phyloP scores from a whole-genome alignment of 2,888 invertebrate genomes.

The Drosophila lacicola region DNA sequence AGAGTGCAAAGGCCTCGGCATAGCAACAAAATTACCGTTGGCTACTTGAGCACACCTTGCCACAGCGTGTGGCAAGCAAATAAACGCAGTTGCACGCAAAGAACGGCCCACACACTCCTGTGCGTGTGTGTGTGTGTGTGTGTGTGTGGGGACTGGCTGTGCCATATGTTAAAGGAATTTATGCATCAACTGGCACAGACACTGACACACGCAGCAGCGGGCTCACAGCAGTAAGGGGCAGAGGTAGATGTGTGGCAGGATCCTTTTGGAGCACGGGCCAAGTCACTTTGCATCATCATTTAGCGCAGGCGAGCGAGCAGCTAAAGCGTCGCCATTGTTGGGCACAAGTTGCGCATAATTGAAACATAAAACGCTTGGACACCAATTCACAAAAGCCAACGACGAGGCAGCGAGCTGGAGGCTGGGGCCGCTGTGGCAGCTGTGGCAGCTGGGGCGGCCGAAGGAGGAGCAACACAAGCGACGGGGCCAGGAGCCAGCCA shows the following conservation, averaged over 20 bases:
- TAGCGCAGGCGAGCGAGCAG: constrained; percentile 59
- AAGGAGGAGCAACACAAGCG: neutral
- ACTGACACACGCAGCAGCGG: constrained; percentile 22
- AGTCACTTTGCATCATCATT: constrained; percentile 78
- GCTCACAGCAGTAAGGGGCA: neutral
- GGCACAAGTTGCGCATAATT: constrained; percentile 80
- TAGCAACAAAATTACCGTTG: constrained; percentile 51
- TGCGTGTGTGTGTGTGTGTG: constrained; percentile 25
- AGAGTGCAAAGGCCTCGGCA: constrained; percentile 60
- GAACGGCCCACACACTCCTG: constrained; percentile 1
- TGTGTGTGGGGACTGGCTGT: constrained; percentile 1
- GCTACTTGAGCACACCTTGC: constrained; percentile 60
- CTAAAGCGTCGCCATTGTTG: constrained; percentile 68
- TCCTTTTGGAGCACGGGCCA: constrained; percentile 51
- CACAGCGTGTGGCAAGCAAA: constrained; percentile 40
- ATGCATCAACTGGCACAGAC: constrained; percentile 69
- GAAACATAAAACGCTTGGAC: constrained; percentile 79
- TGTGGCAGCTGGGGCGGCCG: neutral
- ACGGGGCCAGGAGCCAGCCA: neutral
- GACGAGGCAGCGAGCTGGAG: constrained; percentile 13
- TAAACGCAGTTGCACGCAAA: constrained; percentile 39
- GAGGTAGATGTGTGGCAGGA: constrained; percentile 5
- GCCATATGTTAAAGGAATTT: constrained; percentile 67
- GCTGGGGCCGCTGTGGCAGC: constrained; percentile 7
- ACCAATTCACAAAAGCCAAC: constrained; percentile 79